Evolutionary conservation across 2,888 invertebrate genomes (phyloP).

Genomic region (Agriotes lineatus): DNA sequence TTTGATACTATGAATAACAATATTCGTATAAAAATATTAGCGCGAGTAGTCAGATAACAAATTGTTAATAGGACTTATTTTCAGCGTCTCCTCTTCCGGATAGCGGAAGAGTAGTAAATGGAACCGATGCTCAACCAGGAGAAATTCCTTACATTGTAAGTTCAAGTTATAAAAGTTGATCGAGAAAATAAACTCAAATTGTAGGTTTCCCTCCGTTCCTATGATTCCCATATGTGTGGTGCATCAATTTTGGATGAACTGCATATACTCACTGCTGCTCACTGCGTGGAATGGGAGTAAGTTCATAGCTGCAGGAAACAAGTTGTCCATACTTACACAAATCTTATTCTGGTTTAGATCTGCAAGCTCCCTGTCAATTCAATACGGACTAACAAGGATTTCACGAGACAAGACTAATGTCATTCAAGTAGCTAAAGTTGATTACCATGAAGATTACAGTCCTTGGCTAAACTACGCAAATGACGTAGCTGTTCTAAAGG

Average conservation of each 20-base stretch:
- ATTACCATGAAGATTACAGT: slow-evolving; percentile 39
- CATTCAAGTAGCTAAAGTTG: slow-evolving; percentile 38
- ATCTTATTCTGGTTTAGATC: too few relatives aligned
- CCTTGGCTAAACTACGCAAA: slow-evolving; percentile 39
- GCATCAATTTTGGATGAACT: slow-evolving; percentile 46
- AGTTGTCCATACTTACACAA: too few relatives aligned
- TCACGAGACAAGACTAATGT: slow-evolving; percentile 18
- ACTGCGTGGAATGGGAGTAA: slow-evolving; percentile 39
- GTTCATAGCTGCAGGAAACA: not conserved
- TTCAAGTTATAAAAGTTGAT: too few relatives aligned
- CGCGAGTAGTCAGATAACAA: too few relatives aligned
- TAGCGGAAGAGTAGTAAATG: too few relatives aligned
- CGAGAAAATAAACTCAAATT: too few relatives aligned
- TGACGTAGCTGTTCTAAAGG: slow-evolving; percentile 51
- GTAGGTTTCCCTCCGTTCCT: slow-evolving; percentile 36
- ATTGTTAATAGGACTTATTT: too few relatives aligned
- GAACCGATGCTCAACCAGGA: too few relatives aligned
- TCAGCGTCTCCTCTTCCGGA: too few relatives aligned
- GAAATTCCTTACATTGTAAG: too few relatives aligned
- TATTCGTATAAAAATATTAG: too few relatives aligned
- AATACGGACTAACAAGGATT: slow-evolving; percentile 45
- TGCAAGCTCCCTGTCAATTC: not conserved
- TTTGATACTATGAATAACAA: too few relatives aligned
- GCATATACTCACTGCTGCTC: slow-evolving; percentile 47
- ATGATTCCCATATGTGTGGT: slow-evolving; percentile 41